phyloP scores from a whole-genome alignment of 2,797 vertebrate species.

The Sarcophilus harrisii region DNA sequence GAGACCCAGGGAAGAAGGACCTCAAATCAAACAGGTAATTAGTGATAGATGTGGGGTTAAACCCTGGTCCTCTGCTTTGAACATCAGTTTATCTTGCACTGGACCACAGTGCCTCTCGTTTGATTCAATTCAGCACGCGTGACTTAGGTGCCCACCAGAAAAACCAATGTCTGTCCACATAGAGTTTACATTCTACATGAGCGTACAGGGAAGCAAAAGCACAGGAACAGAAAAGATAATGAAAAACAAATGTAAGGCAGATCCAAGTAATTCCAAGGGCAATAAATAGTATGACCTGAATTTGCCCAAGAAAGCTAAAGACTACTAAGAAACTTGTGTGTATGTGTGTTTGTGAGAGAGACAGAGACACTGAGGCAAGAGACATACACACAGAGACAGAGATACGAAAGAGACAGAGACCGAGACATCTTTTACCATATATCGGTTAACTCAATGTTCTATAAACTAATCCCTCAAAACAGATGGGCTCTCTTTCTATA shows the following conservation, averaged over 20 bases:
- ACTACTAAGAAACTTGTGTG: not conserved
- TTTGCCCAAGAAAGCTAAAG: not conserved
- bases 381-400: too few relatives aligned
- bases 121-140: not conserved
- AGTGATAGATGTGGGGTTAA: not conserved
- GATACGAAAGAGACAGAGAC: not conserved
- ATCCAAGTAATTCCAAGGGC: not conserved
- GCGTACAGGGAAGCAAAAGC: not conserved
- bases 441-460: not conserved
- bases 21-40: not conserved
- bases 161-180: not conserved
- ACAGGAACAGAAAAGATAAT: not conserved
- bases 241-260: not conserved
- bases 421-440: not conserved
- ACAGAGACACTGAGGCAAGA: too few relatives aligned
- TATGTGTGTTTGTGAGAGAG: not conserved
- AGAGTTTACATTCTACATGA: not conserved
- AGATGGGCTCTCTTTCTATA: not conserved
- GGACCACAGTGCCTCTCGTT: not conserved
- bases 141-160: too few relatives aligned
- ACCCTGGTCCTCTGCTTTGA: not conserved
- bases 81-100: not conserved
- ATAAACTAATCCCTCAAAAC: not conserved
- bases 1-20: not conserved
- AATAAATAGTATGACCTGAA: too few relatives aligned